A percentile compares a stretch with the other conserved stretches of the same genome.
phyloP scores from a whole-genome alignment of 2,888 invertebrate species.

The Idaea dimidiata region DNA sequence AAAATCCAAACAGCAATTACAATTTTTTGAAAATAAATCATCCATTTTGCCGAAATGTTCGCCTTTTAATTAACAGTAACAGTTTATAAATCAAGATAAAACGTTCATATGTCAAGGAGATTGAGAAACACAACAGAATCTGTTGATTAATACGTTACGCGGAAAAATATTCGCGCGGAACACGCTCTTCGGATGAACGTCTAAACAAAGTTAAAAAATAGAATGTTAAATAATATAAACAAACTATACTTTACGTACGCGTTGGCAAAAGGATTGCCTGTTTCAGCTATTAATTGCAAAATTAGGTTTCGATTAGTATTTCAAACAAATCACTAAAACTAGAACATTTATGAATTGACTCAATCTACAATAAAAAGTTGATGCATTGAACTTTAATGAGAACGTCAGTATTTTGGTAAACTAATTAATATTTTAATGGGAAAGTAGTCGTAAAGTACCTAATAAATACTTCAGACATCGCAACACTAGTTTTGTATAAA shows the following conservation, averaged over 20 bases:
- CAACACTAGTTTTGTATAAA: neutral
- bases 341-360: neutral
- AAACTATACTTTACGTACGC: conserved; percentile 17
- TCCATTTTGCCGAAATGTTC: neutral
- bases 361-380: conserved; percentile 3
- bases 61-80: conserved; percentile 5
- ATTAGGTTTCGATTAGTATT: neutral
- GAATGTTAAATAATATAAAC: conserved; percentile 45
- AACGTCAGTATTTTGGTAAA: neutral
- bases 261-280: conserved; percentile 5
- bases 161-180: conserved; percentile 29
- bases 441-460: neutral
- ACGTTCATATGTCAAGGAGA: neutral
- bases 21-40: neutral
- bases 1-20: neutral
- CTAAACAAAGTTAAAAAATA: conserved; percentile 65
- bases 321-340: neutral
- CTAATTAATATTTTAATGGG: conserved; percentile 7
- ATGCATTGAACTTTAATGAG: neutral
- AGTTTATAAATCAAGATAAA: conserved; percentile 1
- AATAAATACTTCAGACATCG: neutral
- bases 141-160: conserved; percentile 16
- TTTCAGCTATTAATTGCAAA: conserved; percentile 4
- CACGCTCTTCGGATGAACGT: conserved; percentile 46
- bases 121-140: neutral